Percentiles rank a stretch among this genome's conserved stretches.
Evolutionary conservation across 2,888 invertebrate species (phyloP).

Genomic region (Ichneumon xanthorius): DNA sequence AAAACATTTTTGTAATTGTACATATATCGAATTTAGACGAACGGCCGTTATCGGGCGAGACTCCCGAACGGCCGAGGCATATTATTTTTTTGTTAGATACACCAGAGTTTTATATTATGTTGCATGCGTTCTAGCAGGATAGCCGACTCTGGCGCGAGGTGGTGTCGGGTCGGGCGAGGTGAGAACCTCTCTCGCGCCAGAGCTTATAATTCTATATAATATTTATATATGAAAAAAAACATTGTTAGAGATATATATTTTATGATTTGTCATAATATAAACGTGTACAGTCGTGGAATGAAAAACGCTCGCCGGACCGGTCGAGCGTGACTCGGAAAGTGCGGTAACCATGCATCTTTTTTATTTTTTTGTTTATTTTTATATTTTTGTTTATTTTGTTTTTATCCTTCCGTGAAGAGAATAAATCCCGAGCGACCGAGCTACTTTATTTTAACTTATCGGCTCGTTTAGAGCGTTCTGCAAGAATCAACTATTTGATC

Average conservation of each 20-base stretch:
- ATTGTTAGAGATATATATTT: slow-evolving; percentile 59
- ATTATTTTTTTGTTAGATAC: slow-evolving; percentile 62
- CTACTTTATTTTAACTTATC: slow-evolving; percentile 18
- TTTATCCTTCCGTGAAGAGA: slow-evolving; percentile 46
- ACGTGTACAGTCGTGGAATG: slow-evolving; percentile 64
- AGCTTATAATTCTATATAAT: slow-evolving; percentile 64
- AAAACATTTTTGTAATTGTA: slow-evolving; percentile 53
- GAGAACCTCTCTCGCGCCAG: slow-evolving; percentile 33
- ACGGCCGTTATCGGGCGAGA: slow-evolving; percentile 13
- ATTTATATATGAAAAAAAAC: slow-evolving; percentile 61
- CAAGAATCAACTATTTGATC: slow-evolving; percentile 9
- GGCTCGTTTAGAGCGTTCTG: slow-evolving; percentile 13
- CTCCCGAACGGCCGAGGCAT: slow-evolving; percentile 33
- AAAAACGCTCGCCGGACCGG: slow-evolving; percentile 54
- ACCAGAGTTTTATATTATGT: slow-evolving; percentile 71
- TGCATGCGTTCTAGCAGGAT: slow-evolving; percentile 68
- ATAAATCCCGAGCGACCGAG: slow-evolving; percentile 2
- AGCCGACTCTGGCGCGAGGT: slow-evolving; percentile 47
- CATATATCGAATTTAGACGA: slow-evolving; percentile 49
- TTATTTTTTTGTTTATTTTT: slow-evolving; percentile 19
- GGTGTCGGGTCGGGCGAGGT: slow-evolving; percentile 26
- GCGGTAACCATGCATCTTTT: slow-evolving; percentile 64
- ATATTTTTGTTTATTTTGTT: slow-evolving; percentile 24
- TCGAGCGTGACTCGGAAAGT: slow-evolving; percentile 49
- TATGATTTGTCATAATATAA: slow-evolving; percentile 63